Base-by-base conservation (phyloP, 1,140 invertebrate species). In the Magallana angulata region DNA sequence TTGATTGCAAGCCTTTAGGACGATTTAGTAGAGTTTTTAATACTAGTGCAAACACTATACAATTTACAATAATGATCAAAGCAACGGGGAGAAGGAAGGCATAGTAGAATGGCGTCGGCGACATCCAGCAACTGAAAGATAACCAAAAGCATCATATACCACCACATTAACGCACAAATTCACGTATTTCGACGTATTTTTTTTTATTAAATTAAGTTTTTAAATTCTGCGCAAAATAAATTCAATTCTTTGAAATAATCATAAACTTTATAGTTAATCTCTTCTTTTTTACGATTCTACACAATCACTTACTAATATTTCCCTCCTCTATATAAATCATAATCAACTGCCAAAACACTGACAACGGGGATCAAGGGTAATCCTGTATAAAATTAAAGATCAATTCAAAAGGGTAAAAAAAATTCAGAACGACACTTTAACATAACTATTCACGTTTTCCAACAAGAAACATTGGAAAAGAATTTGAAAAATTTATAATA, bases 121-220 rank as follows among this genome's bases (percentile, higher is more conserved):
- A 82, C 93, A 94, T 86, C 95, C 95, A 95, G 89, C 95, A 95
- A 62, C 94, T 94, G 90, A 12, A 90, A 90, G 5, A 76, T 36
- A 30, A 18, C 36, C 36, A 76, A 36, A 0, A 9, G 30, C 0
- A 76, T 76, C 7, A 12, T 36, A 48, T 48, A 48, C 36, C 36
- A 48, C 36, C 2, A 5, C 36, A 48, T 48, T 48, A 48, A 2
- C 5, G 36, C 36, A 48, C 36, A 48, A 48, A 48, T 48, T 48
- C 36, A 48, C 36, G 36, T 48, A 48, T 64, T 64, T 16, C 5
- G 36, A 48, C 36, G 36, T 48, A 48, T 48, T 48, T 48, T 48
- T 36, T 48, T 4, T 48, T 48, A 24, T 24, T 24, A 0, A 24
- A 24, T 24, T 5, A 48, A 48, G 36, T 48, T 48, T 48, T 48